These are phyloP conservation scores for Triplophysa yarkandensis DNA, from an alignment of 2,797 vertebrate species.

Conservation along the genomic window DNA sequence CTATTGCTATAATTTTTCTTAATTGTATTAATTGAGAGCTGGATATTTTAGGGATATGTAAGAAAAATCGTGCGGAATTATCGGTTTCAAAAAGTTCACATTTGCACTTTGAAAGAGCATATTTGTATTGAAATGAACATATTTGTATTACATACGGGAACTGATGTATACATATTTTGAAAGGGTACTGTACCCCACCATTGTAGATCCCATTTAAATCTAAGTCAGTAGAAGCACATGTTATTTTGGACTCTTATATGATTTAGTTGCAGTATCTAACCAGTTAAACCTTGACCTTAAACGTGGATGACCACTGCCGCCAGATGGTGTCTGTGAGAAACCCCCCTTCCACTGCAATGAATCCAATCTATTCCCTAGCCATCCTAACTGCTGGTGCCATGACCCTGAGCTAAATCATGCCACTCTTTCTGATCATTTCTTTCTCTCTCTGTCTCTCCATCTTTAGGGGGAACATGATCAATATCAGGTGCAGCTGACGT, in stretches of 20 bases:
- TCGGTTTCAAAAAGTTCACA: too few species aligned
- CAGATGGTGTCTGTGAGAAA: conserved; percentile 43
- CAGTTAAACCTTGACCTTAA: neutral
- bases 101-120: too few species aligned
- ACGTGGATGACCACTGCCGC: neutral
- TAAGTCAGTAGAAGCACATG: neutral
- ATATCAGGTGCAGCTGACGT: conserved; percentile 82
- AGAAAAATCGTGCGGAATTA: too few species aligned
- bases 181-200: too few species aligned
- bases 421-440: neutral
- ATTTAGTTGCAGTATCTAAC: neutral
- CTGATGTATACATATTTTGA: too few species aligned
- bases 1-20: too few species aligned
- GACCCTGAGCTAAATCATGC: conserved; percentile 10
- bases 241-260: neutral
- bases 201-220: too few species aligned
- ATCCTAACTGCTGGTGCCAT: neutral
- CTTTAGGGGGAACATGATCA: conserved; percentile 71
- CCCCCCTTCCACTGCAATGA: neutral
- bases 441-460: conserved; percentile 11
- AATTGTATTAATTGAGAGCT: too few species aligned
- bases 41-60: too few species aligned
- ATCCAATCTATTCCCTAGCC: neutral
- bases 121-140: too few species aligned
- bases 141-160: too few species aligned